Evolutionary conservation across 2,888 invertebrate species (phyloP).

Genomic region (Trachelus iudaicus): DNA sequence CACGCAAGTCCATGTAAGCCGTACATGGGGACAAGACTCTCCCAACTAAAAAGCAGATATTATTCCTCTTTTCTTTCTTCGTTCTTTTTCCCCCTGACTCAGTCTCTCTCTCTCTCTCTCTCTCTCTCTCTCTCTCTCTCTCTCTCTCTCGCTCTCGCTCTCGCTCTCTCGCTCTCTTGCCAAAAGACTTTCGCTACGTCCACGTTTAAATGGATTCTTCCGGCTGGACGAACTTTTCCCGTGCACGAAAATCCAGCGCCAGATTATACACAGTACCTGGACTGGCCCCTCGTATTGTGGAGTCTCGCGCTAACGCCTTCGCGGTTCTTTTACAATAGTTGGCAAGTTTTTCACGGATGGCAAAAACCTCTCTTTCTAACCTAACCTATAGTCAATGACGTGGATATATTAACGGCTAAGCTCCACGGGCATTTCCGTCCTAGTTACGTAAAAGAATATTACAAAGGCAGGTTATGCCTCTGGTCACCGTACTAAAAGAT

Average conservation of each 20-base stretch:
- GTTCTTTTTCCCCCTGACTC: too few relatives aligned
- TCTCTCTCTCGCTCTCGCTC: neutral
- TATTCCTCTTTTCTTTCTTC: conserved; percentile 2
- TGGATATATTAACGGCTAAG: neutral
- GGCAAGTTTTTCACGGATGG: neutral
- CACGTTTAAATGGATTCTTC: conserved; percentile 31
- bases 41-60: conserved; percentile 23
- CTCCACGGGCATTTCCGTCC: neutral
- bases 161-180: neutral
- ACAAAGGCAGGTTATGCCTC: neutral
- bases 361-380: neutral
- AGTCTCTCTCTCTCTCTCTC: neutral
- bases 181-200: neutral
- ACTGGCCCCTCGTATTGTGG: neutral
- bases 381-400: neutral
- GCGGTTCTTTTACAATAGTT: neutral
- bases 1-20: conserved; percentile 28
- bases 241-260: neutral
- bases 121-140: neutral
- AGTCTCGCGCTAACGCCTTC: neutral
- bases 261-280: neutral
- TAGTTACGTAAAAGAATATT: neutral
- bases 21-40: conserved; percentile 16
- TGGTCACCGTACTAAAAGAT: neutral
- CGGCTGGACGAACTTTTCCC: conserved; percentile 19